These are phyloP conservation scores for Aspidiotus rigidus DNA, from an alignment of 2,888 invertebrate species.

Conservation along the genomic window DNA sequence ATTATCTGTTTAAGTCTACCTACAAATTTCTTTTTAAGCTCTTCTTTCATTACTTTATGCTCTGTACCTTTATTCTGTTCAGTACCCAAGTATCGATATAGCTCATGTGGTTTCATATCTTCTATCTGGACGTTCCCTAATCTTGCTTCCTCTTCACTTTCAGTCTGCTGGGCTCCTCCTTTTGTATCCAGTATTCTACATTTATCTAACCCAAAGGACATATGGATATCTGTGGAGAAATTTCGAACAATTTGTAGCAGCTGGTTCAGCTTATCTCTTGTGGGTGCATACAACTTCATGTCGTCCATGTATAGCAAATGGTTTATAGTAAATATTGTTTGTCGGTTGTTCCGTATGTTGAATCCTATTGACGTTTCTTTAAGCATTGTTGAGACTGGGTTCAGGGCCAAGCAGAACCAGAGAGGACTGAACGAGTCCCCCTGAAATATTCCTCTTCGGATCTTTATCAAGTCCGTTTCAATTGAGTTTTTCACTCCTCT, in stretches of 20 bases:
- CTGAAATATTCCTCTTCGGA: neutral
- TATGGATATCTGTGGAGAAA: slow-evolving; percentile 34
- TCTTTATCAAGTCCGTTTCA: neutral
- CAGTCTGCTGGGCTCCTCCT: slow-evolving; percentile 18
- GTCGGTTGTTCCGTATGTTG: slow-evolving; percentile 9
- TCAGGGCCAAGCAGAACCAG: neutral
- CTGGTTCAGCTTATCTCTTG: slow-evolving; percentile 8
- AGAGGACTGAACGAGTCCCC: slow-evolving; percentile 1
- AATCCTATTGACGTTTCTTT: slow-evolving; percentile 12
- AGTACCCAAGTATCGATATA: slow-evolving; percentile 35
- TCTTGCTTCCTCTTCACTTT: neutral
- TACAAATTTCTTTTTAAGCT: slow-evolving; percentile 23
- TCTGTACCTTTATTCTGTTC: slow-evolving; percentile 18
- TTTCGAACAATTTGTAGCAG: slow-evolving; percentile 25
- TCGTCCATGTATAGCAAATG: slow-evolving; percentile 38
- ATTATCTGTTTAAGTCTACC: slow-evolving; percentile 30
- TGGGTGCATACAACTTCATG: slow-evolving; percentile 35
- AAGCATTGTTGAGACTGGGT: neutral
- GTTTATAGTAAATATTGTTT: slow-evolving; percentile 18
- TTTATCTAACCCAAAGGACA: slow-evolving; percentile 37
- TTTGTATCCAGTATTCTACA: slow-evolving; percentile 31
- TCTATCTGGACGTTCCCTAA: slow-evolving; percentile 21
- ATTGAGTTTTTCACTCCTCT: neutral
- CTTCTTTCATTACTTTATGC: slow-evolving; percentile 31
- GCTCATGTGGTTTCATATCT: slow-evolving; percentile 21